Evolutionary conservation across 2,888 invertebrate genomes (phyloP), one percentile per base, ranked within the genome.

Genomic region (Hydropsyche betteni): DNA sequence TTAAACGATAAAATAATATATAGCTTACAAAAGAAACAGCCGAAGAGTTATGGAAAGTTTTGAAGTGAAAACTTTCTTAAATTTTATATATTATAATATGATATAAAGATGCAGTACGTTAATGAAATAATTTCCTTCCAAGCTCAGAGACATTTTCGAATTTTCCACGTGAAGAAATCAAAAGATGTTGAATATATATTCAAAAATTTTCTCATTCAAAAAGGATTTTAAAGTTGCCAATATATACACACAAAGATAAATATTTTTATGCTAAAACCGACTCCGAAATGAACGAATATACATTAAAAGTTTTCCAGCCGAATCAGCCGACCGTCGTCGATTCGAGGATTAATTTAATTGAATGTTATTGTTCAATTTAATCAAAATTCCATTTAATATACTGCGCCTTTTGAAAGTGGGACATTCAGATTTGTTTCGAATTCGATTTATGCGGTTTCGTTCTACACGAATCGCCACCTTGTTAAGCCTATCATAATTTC

Each of bases 341-440:
- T 8, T 16, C 58, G 16, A 16, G 58, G 58, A 58, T 58, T 58
- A 58, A 58, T 58, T 16, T 58, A 58, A 58, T 58, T 58, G 58
- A 58, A 58, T 58, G 58, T 58, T 58, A 58, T 58, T 58, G 58
- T 58, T 58, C 58, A 58, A 58, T 58, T 58, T 58, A 24, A 58
- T 58, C 58, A 58, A 24, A 58, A 24, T 16, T 58, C 58, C 58
- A 24, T 8, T 58, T 58, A 58, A 58, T 44, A 44, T 44, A 44
- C 44, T 44, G 44, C 44, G 44, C 10, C 44, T 2, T 44, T 44
- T 4, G 44, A 10, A 44, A 8, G 6, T 10, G 44, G 44, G 10
- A 44, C 44, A 44, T 2, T 2, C 24, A 24, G 24, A 24, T 44
- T 8, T 4, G 44, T 2, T 44, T 44, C 4, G 44, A 44, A 8